Base-by-base conservation (phyloP, 2,113 vertebrate species). In the Cnemophilus loriae region DNA sequence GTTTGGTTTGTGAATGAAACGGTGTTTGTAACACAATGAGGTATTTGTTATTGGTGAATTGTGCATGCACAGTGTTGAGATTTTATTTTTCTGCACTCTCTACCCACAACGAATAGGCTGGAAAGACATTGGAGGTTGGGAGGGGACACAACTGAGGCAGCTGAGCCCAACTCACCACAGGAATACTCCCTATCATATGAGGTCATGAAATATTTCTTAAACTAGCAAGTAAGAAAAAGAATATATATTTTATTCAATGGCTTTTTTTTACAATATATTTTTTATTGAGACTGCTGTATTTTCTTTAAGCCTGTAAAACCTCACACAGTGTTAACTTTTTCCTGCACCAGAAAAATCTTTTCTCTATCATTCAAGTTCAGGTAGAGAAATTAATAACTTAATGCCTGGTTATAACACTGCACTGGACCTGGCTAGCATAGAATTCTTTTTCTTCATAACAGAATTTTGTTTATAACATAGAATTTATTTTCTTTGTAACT, bases 61-160 rank as follows among this genome's bases (percentile, higher is more conserved):
- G 5, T 16, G 7, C 7, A 26, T 15, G 20, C 3, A n/a, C 5
- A 71, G 2, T 10, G 4, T 42, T 11, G 21, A 75, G 19, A 49
- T 23, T 81, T 67, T 55, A 2, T 35, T 81, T 57, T 87, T 44
- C 26, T 3, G 17, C 5, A 4, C 2, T 47, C 26, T 27, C 11
- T 5, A 74, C 6, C 11, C 12, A 17, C 12, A 75, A 4, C 0
- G 1, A 41, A 9, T 5, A 52, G 16, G 3, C 3, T 69, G 14
- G 5, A 32, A n/a, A 18, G 9, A n/a, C 4, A 23, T 7, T 33
- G 35, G 17, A 24, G 2, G 1, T 1, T 77, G 23, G 8, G 8
- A 41, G 11, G 3, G 19, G 4, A 27, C 6, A 30, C 5, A 39
- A 2, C 6, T 14, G 15, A 32, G 19, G 55, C 19, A 49, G 8